Percentiles rank a stretch among this genome's conserved stretches.
Evolutionary conservation across 2,888 invertebrate species (phyloP).

Genomic region (Synanthedon vespiformis): DNA sequence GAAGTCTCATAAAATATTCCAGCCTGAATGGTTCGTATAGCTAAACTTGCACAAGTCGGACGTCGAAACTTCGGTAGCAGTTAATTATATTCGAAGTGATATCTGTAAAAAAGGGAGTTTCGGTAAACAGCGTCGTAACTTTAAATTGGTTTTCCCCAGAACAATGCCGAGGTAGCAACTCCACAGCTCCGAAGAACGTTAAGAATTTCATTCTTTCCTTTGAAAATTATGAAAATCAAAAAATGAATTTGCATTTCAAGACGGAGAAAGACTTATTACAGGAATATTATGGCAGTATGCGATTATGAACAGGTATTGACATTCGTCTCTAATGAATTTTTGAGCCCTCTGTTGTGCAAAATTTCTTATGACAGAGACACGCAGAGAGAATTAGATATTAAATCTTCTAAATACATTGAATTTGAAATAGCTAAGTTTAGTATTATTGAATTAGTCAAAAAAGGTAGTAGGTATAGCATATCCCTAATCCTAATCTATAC

Average conservation of each 20-base stretch:
- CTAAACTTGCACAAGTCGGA: slow-evolving; percentile 16
- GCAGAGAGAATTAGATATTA: too few relatives aligned
- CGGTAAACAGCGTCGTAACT: slow-evolving; percentile 40
- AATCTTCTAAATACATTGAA: too few relatives aligned
- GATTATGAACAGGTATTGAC: slow-evolving; percentile 4
- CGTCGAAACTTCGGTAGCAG: slow-evolving; percentile 20
- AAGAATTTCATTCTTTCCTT: slow-evolving; percentile 27
- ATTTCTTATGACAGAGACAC: too few relatives aligned
- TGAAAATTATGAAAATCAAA: slow-evolving; percentile 16
- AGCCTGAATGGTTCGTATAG: slow-evolving; percentile 4
- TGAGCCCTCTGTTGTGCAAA: not conserved
- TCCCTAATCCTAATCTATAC: too few relatives aligned
- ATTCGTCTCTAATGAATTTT: slow-evolving; percentile 4
- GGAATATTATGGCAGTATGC: slow-evolving; percentile 5
- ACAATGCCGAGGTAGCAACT: slow-evolving; percentile 8
- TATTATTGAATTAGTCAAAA: too few relatives aligned
- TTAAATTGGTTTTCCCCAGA: slow-evolving; percentile 37
- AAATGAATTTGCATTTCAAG: slow-evolving; percentile 8
- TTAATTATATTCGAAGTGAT: slow-evolving; percentile 41
- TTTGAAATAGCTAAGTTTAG: too few relatives aligned
- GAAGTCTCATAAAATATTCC: not conserved
- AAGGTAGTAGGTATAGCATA: too few relatives aligned
- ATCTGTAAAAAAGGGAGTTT: slow-evolving; percentile 35
- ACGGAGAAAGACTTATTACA: slow-evolving; percentile 7
- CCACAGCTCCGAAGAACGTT: slow-evolving; percentile 20